A percentile compares a stretch with the other conserved stretches of the same genome.
Evolutionary conservation across 1,140 invertebrate genomes (phyloP).

Genomic region (Steinernema khuongi): DNA sequence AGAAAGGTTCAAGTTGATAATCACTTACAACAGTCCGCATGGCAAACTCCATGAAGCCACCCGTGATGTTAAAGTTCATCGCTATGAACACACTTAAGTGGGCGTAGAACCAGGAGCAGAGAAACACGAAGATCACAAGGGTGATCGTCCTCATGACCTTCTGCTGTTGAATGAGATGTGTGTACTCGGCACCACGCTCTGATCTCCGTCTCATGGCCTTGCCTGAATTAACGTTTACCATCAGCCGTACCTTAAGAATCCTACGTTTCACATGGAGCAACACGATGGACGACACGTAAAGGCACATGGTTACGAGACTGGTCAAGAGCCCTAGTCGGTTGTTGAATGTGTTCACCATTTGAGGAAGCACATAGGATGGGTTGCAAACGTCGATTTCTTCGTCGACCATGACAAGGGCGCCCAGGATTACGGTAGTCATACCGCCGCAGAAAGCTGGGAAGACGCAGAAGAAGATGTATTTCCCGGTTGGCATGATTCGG

Average conservation of each 20-base stretch:
- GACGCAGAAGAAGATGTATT: not conserved
- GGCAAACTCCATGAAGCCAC: not conserved
- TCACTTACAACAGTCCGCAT: not conserved
- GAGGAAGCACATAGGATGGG: not conserved
- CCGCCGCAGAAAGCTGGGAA: not conserved
- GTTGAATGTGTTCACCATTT: not conserved
- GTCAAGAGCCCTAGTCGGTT: not conserved
- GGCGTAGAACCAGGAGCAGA: not conserved
- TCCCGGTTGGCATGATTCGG: not conserved
- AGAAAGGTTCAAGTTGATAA: no score
- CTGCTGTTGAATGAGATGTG: not conserved
- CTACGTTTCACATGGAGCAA: not conserved
- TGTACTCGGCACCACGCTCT: not conserved
- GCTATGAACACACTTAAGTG: not conserved
- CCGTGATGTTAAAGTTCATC: not conserved
- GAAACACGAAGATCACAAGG: not conserved
- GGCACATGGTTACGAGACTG: not conserved
- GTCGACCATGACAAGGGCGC: not conserved
- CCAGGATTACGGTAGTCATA: not conserved
- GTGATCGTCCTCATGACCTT: constrained; percentile 4
- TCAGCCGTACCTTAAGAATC: not conserved
- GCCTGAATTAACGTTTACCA: not conserved
- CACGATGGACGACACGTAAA: not conserved
- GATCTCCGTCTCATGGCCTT: not conserved
- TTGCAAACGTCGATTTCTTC: not conserved